Evolutionary conservation across 2,797 vertebrate species (phyloP).

Genomic region (Crocidura indochinensis): DNA sequence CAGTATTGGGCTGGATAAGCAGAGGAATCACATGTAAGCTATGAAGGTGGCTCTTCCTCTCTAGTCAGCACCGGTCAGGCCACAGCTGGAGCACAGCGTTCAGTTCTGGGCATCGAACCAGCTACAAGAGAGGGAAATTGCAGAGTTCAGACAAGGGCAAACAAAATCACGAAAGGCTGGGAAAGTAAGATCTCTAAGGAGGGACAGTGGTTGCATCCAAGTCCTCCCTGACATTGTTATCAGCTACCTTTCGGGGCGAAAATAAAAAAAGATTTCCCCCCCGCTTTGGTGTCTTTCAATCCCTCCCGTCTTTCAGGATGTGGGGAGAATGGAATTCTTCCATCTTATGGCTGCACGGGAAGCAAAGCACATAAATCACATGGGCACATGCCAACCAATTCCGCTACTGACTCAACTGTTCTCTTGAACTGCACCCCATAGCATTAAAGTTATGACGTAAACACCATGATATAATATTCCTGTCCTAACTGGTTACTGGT

Average conservation of each 20-base stretch:
- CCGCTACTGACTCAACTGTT: constrained; percentile 44
- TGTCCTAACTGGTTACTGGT: constrained; percentile 34
- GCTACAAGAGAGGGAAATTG: constrained; percentile 89
- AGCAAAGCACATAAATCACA: constrained; percentile 36
- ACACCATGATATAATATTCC: constrained; percentile 73
- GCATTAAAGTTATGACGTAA: constrained; percentile 52
- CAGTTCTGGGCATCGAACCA: constrained; percentile 87
- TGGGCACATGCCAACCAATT: constrained; percentile 47
- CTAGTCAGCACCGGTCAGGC: constrained; percentile 87
- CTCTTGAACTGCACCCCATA: constrained; percentile 64
- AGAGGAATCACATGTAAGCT: constrained; percentile 89
- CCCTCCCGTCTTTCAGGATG: constrained; percentile 63
- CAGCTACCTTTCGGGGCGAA: constrained; percentile 27
- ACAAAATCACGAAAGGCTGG: constrained; percentile 84
- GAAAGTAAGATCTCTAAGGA: constrained; percentile 85
- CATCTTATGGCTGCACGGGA: constrained; percentile 7
- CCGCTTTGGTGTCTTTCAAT: constrained; percentile 52
- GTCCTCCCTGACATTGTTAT: constrained; percentile 72
- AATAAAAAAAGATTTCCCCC: constrained; percentile 45
- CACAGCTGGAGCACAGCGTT: constrained; percentile 88
- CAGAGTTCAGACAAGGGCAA: constrained; percentile 88
- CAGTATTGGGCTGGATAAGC: constrained; percentile 86
- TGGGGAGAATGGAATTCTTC: constrained; percentile 62
- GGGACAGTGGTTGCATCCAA: constrained; percentile 82
- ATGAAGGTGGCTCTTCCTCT: constrained; percentile 87